Conservation (phyloP, 2,113 vertebrate genomes). For the Tupaia tana region DNA sequence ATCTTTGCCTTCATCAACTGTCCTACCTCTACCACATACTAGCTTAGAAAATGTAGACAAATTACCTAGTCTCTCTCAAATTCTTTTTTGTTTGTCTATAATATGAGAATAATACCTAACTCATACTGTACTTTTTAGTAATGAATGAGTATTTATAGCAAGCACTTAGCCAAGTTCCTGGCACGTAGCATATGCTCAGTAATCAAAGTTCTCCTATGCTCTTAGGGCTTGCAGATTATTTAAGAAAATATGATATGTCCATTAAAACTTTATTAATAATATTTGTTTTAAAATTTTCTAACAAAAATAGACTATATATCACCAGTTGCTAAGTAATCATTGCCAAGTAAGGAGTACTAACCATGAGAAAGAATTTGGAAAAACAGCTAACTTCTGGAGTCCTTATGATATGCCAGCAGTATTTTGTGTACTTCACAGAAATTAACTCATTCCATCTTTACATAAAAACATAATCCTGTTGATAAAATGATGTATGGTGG, state of each 20-base stretch:
- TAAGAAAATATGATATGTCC: constrained; percentile 53
- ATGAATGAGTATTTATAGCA: constrained; percentile 68
- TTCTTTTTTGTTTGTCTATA: constrained; percentile 50
- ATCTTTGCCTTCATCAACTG: not conserved
- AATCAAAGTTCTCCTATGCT: constrained; percentile 52
- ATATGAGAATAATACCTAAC: not conserved
- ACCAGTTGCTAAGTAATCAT: constrained; percentile 42
- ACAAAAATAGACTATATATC: constrained; percentile 30
- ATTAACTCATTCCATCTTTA: constrained; percentile 43
- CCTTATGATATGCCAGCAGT: not conserved
- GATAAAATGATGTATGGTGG: no score
- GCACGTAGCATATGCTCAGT: constrained; percentile 38
- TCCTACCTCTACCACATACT: not conserved
- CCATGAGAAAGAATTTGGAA: not conserved
- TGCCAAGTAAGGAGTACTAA: constrained; percentile 47
- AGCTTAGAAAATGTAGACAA: constrained; percentile 4
- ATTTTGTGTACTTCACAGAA: not conserved
- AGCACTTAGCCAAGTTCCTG: constrained; percentile 61
- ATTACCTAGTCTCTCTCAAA: not conserved
- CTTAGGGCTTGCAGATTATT: constrained; percentile 33
- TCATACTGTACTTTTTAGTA: constrained; percentile 47
- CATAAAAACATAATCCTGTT: no score
- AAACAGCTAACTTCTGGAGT: constrained; percentile 25
- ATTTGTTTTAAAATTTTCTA: constrained; percentile 52
- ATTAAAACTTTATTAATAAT: constrained; percentile 65